Conservation (phyloP, 23 tunicate species). For the Halocynthia aurantium region DNA sequence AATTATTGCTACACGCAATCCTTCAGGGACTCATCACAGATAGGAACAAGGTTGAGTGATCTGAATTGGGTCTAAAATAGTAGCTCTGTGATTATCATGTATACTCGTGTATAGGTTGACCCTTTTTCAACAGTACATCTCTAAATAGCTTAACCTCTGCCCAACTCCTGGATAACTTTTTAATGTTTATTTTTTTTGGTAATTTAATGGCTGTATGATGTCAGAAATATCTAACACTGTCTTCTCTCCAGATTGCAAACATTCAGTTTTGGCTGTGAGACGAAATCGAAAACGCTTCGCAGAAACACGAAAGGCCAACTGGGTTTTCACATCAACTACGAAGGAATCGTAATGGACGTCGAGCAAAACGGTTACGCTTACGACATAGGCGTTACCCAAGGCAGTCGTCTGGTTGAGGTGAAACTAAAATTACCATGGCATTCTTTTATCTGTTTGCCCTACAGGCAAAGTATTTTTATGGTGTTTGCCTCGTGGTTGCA, state of each 20-base stretch:
- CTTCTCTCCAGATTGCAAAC: constrained; percentile 40
- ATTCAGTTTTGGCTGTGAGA: constrained; percentile 80
- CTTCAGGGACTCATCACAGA: neutral
- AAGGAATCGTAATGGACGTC: constrained; percentile 86
- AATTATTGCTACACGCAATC: too few relatives aligned
- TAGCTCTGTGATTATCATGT: neutral
- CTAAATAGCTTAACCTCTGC: too few relatives aligned
- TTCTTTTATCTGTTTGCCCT: neutral
- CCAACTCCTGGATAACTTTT: neutral
- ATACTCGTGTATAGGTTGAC: too few relatives aligned
- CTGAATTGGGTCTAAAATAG: neutral
- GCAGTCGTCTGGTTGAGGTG: constrained; percentile 87
- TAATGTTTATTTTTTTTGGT: neutral
- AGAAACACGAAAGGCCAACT: constrained; percentile 50
- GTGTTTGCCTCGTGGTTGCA: neutral
- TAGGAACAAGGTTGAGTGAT: neutral
- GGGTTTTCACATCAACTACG: constrained; percentile 82
- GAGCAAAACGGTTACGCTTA: constrained; percentile 51
- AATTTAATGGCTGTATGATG: neutral
- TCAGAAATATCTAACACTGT: neutral
- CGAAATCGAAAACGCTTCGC: constrained; percentile 40
- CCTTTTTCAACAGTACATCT: too few relatives aligned
- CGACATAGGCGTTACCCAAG: constrained; percentile 55
- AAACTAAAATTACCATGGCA: neutral
- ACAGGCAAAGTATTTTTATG: too few relatives aligned